Evolutionary conservation across 2,797 vertebrate species (phyloP).

Genomic region (Megaceryle alcyon): DNA sequence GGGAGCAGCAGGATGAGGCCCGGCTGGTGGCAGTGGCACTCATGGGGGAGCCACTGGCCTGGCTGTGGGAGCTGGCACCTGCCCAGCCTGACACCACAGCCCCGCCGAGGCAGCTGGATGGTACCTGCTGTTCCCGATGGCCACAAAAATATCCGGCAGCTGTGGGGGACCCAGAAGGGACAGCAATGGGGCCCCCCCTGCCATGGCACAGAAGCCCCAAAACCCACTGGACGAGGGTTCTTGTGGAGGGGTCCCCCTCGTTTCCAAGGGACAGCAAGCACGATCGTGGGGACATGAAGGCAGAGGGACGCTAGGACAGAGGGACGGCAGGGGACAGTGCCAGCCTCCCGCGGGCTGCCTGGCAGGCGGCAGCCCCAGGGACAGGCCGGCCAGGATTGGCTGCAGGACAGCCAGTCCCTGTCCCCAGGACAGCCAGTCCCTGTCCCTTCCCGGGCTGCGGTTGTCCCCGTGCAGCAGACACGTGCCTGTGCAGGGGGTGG

Average conservation of each 20-base stretch:
- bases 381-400: neutral
- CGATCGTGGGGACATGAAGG: fast-evolving
- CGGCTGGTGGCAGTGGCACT: neutral
- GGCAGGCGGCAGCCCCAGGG: neutral
- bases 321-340: neutral
- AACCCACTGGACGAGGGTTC: fast-evolving
- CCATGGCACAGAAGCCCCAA: fast-evolving
- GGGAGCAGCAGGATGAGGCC: neutral
- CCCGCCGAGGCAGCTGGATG: neutral
- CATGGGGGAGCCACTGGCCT: neutral
- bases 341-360: neutral
- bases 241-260: neutral
- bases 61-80: neutral
- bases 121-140: neutral
- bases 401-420: neutral
- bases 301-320: neutral
- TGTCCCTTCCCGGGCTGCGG: neutral
- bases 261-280: neutral
- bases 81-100: neutral
- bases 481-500: neutral
- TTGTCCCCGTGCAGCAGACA: neutral
- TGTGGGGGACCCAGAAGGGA: neutral
- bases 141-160: neutral
- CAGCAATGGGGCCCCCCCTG: fast-evolving
- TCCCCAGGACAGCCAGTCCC: constrained; percentile 8